These are phyloP conservation scores for Pomatorhinus ruficollis DNA, from an alignment of 2,113 vertebrate genomes.

Conservation along the genomic window DNA sequence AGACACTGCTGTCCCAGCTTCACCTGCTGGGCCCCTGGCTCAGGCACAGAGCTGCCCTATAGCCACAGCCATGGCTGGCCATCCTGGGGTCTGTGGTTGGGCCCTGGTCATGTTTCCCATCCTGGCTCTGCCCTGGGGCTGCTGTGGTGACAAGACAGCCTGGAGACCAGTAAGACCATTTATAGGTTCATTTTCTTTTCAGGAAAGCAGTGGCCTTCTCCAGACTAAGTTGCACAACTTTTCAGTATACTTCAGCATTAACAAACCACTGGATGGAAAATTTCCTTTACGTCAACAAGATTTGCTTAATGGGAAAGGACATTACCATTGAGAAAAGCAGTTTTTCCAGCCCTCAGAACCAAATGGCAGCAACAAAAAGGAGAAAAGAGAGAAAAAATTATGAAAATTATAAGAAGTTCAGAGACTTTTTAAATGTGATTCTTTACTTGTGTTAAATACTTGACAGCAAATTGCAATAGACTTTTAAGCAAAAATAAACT, in stretches of 20 bases:
- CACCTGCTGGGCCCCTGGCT: background rate
- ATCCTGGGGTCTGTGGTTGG: fast-evolving
- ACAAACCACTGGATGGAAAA: background rate
- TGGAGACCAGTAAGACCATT: background rate
- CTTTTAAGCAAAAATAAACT: background rate
- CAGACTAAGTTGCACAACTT: background rate
- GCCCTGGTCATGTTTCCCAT: fast-evolving
- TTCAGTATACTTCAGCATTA: background rate
- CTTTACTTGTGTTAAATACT: background rate
- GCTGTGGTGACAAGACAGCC: background rate
- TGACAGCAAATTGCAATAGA: background rate
- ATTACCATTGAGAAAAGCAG: background rate
- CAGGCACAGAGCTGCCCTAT: fast-evolving
- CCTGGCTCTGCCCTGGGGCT: background rate
- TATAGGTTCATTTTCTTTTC: background rate
- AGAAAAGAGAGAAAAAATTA: background rate
- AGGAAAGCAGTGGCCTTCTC: background rate
- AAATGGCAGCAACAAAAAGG: background rate
- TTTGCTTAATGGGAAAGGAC: background rate
- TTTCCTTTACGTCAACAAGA: background rate
- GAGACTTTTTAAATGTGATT: background rate
- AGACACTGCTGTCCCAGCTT: background rate
- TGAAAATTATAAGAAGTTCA: background rate
- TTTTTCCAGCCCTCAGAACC: background rate
- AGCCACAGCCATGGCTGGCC: fast-evolving